Evolutionary conservation across 1,140 invertebrate genomes (phyloP), one percentile per base, ranked within the genome.

Genomic region (Proales similis): DNA sequence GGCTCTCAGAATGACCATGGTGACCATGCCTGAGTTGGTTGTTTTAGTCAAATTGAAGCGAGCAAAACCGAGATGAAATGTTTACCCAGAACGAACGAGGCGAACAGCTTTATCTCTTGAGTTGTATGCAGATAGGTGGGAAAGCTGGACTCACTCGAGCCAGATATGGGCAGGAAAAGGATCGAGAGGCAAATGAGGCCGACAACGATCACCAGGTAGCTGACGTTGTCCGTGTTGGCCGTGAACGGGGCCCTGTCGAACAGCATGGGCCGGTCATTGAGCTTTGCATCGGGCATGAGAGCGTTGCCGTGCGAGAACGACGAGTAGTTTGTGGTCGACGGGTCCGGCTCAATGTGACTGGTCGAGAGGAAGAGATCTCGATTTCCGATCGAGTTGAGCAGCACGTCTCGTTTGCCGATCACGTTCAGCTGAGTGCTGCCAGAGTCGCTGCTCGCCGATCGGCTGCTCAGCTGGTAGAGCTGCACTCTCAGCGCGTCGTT

Each of bases 1-100:
- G 45, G 39, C 45, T 30, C 45, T 57, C 30, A 57, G 26, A 29
- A 57, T 57, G 5, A 57, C 51, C 51, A 57, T 57, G 39, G 51
- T 57, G 2, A 57, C 33, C 51, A 57, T 57, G 11, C n/a, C n/a
- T n/a, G n/a, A n/a, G n/a, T n/a, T n/a, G n/a, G n/a, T n/a, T n/a
- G n/a, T n/a, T n/a, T n/a, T n/a, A n/a, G n/a, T n/a, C n/a, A n/a
- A n/a, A n/a, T n/a, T n/a, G n/a, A n/a, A n/a, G n/a, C n/a, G n/a
- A n/a, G n/a, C n/a, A n/a, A n/a, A n/a, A n/a, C n/a, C n/a, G n/a
- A n/a, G n/a, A n/a, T n/a, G n/a, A n/a, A n/a, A n/a, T n/a, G n/a
- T n/a, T n/a, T n/a, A n/a, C 51, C 51, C 5, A 57, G 36, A 29
- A 57, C 24, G 45, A 57, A 57, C 27, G 51, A 57, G 32, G 36